These are phyloP conservation scores for Oreochromis mossambicus DNA, from an alignment of 2,797 vertebrate species.

Conservation along the genomic window DNA sequence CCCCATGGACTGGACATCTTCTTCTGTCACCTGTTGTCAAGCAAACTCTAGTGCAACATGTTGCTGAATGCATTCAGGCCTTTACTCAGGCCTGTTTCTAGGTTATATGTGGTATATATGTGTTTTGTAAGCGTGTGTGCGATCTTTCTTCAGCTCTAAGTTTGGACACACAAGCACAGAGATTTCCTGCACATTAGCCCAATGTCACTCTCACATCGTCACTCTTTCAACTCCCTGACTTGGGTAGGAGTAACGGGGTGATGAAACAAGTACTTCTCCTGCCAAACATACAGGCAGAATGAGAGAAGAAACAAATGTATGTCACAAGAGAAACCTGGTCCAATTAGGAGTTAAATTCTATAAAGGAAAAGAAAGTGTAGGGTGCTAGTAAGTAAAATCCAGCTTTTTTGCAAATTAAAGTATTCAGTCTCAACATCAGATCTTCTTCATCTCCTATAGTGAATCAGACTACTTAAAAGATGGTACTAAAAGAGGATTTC, in stretches of 20 bases:
- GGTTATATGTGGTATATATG: no score
- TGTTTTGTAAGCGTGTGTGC: no score
- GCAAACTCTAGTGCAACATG: no score
- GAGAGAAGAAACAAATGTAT: not conserved
- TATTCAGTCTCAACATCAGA: not conserved
- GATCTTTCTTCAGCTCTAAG: no score
- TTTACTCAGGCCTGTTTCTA: no score
- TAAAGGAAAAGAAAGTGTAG: not conserved
- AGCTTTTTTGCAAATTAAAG: not conserved
- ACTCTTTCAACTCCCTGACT: not conserved
- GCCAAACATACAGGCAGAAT: not conserved
- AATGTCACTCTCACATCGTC: not conserved
- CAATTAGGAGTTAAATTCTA: not conserved
- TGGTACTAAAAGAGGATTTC: no score
- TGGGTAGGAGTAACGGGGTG: not conserved
- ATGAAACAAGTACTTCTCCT: not conserved
- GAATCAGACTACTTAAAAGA: not conserved
- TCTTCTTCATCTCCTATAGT: not conserved
- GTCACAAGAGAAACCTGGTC: not conserved
- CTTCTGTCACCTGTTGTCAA: no score
- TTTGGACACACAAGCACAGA: not conserved
- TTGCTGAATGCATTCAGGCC: no score
- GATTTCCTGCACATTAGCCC: constrained; percentile 4
- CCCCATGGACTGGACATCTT: no score
- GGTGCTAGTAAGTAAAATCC: not conserved